Conservation (phyloP, 2,888 invertebrate species). For the Lasioglossum marginatum region DNA sequence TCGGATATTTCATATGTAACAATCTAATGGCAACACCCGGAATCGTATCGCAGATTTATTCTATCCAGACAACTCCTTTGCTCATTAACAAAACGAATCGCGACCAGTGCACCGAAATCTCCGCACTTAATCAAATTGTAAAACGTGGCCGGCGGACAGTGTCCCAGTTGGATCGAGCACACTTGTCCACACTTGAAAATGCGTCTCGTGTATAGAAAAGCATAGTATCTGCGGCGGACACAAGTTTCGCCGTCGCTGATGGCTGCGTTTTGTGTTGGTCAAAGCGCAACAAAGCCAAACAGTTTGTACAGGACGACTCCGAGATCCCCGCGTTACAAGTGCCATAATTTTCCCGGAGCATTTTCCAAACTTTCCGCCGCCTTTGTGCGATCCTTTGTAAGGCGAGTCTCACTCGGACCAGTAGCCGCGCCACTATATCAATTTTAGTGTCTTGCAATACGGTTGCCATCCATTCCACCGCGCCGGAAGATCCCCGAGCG, state of each 20-base stretch:
- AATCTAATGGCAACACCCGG: no score
- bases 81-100: background rate
- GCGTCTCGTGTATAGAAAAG: background rate
- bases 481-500: conserved; percentile 33
- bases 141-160: background rate
- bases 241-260: background rate
- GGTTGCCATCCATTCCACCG: conserved; percentile 44
- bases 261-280: conserved; percentile 15
- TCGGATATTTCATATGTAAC: no score
- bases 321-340: conserved; percentile 17
- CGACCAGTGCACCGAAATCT: background rate
- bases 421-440: conserved; percentile 53
- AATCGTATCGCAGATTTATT: background rate
- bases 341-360: conserved; percentile 38
- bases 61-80: background rate
- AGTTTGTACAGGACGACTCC: conserved; percentile 1
- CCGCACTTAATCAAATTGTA: background rate
- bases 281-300: conserved; percentile 12
- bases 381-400: conserved; percentile 34
- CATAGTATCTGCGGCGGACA: background rate
- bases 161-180: conserved; percentile 1
- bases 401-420: conserved; percentile 22
- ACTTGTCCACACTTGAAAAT: background rate
- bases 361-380: conserved; percentile 49
- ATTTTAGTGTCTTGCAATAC: conserved; percentile 59